Evolutionary conservation across 2,888 invertebrate genomes (phyloP), one percentile per base, ranked within the genome.

Genomic region (Agrotis ipsilon): DNA sequence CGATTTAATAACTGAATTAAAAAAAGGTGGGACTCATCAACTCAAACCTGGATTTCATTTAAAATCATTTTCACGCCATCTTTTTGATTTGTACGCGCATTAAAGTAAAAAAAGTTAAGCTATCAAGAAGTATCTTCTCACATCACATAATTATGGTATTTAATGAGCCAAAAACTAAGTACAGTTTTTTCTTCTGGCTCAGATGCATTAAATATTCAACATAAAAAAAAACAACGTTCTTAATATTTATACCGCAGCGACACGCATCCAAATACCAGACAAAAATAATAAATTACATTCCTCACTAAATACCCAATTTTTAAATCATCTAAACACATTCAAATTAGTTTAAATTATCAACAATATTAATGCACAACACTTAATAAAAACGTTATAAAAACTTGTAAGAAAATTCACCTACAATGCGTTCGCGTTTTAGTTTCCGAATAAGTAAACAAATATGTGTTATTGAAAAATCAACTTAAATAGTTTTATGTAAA

Each of bases 351-450:
- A 46, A 59, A 59, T 64, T 64, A 45, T 64, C 32, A 48, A 61
- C 63, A 58, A 73, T 78, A 78, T 81, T 78, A 74, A 81, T 74
- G 32, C 3, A 51, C 16, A 60, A n/a, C 68, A 69, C 69, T 78
- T 78, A 78, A 81, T 78, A 66, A 68, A 66, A 66, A 69, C 52
- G 24, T 45, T 32, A 55, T 64, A 68, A 77, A 82, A 75, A 66
- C 48, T 49, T 55, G 16, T 65, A 66, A 7, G 32, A 58, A 68
- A 75, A 78, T 78, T 79, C 78, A 76, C 76, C 57, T 84, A 32
- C 7, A 55, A 0, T 32, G 32, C 2, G n/a, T 14, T 55, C 32
- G 32, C 14, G 39, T 14, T 32, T 32, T n/a, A 55, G 32, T 55
- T 32, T 32, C 39, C 55, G 39, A 55, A 55, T 0, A 6, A 7